Evolutionary conservation across 30 jellyfish, hydroid and myxozoan species (phyloP).

Genomic region (Hydractinia symbiolongicarpus): DNA sequence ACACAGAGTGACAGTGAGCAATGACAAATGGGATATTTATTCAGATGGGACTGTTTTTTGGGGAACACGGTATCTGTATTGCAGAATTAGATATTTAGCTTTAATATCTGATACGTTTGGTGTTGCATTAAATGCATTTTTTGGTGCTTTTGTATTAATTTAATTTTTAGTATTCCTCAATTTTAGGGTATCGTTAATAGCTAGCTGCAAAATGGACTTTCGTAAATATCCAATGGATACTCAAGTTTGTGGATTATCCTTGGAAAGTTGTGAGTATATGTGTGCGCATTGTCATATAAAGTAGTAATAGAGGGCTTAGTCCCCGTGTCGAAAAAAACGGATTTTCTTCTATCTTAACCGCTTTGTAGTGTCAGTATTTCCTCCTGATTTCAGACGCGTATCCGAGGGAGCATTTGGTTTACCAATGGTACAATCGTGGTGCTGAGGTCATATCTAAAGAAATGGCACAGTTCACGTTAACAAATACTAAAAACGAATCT

Average conservation of each 20-base stretch:
- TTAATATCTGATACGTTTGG: no score
- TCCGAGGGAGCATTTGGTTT: slow-evolving; percentile 47
- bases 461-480: slow-evolving; percentile 65
- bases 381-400: slow-evolving; percentile 57
- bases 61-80: slow-evolving; percentile 77
- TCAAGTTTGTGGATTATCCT: slow-evolving; percentile 57
- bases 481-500: not conserved
- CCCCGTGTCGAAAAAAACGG: no score
- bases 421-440: slow-evolving; percentile 59
- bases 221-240: slow-evolving; percentile 94
- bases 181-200: slow-evolving; percentile 46
- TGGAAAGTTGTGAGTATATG: slow-evolving; percentile 78
- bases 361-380: not conserved
- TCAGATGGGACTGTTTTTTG: slow-evolving; percentile 97
- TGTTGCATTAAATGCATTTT: no score
- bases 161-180: not conserved
- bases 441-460: slow-evolving; percentile 42
- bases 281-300: no score
- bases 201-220: slow-evolving; percentile 70
- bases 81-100: no score
- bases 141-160: no score
- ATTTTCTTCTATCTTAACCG: not conserved
- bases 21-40: slow-evolving; percentile 64
- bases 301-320: no score
- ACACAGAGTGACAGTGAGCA: slow-evolving; percentile 87